These are phyloP conservation scores for Phodopus roborovskii DNA, from an alignment of 2,113 vertebrate genomes.

Conservation along the genomic window DNA sequence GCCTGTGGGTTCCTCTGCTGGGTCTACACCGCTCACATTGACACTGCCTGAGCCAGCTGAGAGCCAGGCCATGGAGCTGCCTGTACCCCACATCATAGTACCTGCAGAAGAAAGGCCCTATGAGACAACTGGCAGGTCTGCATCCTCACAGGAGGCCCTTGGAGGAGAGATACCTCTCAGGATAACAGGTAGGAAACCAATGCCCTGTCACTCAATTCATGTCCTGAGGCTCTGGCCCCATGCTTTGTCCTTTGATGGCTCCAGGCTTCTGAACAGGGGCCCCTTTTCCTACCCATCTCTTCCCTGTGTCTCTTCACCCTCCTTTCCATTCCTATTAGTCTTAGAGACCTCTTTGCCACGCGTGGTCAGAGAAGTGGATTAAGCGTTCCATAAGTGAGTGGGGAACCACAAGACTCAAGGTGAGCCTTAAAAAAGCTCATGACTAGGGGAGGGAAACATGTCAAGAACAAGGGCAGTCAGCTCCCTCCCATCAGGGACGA, in stretches of 20 bases:
- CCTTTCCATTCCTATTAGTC: background rate
- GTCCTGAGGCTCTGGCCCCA: background rate
- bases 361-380: background rate
- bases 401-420: background rate
- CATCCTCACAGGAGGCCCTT: background rate
- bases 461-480: background rate
- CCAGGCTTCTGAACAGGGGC: background rate
- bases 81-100: slow-evolving; percentile 72
- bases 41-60: slow-evolving; percentile 62
- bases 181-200: background rate
- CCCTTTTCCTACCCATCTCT: background rate
- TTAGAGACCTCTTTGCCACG: slow-evolving; percentile 28
- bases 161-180: background rate
- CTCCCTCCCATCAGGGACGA: slow-evolving; percentile 40
- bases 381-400: background rate
- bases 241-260: background rate
- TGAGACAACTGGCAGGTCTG: slow-evolving; percentile 58
- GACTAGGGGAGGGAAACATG: background rate
- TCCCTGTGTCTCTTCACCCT: background rate
- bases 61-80: slow-evolving; percentile 76
- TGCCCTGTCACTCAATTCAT: background rate
- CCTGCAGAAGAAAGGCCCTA: slow-evolving; percentile 73
- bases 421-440: background rate
- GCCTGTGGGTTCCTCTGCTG: slow-evolving; percentile 81
- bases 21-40: slow-evolving; percentile 63